phyloP scores from a whole-genome alignment of 1,140 invertebrate genomes.

The Vanessa atalanta region DNA sequence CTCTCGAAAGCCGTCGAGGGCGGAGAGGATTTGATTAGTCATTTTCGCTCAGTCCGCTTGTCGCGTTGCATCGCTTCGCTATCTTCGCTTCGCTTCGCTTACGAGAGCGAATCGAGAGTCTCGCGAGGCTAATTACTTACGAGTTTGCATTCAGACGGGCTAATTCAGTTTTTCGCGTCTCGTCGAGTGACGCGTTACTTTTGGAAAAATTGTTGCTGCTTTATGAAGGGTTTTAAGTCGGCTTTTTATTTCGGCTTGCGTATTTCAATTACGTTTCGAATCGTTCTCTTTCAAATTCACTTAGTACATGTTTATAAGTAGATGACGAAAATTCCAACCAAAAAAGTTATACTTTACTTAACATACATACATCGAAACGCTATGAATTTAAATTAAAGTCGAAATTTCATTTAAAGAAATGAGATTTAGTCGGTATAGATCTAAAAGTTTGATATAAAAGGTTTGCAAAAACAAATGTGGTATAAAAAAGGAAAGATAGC shows the following conservation, averaged over 20 bases:
- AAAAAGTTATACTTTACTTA: conserved; percentile 3
- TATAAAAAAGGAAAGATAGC: conserved; percentile 34
- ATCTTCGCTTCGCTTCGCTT: conserved; percentile 73
- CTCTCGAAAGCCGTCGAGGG: conserved; percentile 66
- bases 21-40: conserved; percentile 78
- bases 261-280: conserved; percentile 39
- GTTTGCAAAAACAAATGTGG: conserved; percentile 25
- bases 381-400: neutral
- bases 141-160: conserved; percentile 73
- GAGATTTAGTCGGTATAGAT: neutral
- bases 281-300: conserved; percentile 34
- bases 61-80: conserved; percentile 61
- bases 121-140: conserved; percentile 79
- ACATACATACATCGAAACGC: conserved; percentile 6
- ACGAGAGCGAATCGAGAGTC: conserved; percentile 74
- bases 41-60: conserved; percentile 68
- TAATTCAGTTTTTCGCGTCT: conserved; percentile 76
- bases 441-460: neutral
- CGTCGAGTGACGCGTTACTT: conserved; percentile 61
- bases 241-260: conserved; percentile 39
- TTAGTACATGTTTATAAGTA: conserved; percentile 13
- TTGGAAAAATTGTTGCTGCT: conserved; percentile 43
- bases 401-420: neutral
- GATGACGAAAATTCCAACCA: neutral
- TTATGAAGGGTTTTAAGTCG: conserved; percentile 37